Base-by-base conservation (phyloP, 2,797 vertebrate species). In the Myotis myotis region DNA sequence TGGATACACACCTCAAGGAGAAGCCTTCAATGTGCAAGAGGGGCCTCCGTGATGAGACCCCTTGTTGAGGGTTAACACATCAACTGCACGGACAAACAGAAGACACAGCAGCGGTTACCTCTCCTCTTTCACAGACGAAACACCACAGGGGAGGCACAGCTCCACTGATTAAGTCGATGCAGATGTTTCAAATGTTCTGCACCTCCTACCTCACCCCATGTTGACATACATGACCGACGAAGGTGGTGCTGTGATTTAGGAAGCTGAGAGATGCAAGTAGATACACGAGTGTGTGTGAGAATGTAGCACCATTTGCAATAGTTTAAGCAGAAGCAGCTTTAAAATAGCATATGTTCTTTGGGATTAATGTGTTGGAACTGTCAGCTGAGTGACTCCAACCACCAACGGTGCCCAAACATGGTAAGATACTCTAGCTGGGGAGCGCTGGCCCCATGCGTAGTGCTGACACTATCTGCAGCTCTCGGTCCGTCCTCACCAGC, bases 381-480 rank as follows among this genome's bases (percentile, higher is more conserved):
- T 86, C 62, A 79, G 86, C 71, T 51, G 60, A 91, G 41, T 75
- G 66, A 89, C 44, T 86, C 74, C 11, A 64, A 16, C 41, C 33
- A 81, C 71, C 33, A 66, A n/a, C 2, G 9, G 41, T 11, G 70
- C 23, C 91, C 38, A 19, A 76, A 55, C 28, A 49, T 7, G 11
- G 25, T 28, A 16, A 3, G 25, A 38, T 33, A 47, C 51, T 55
- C 22, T n/a, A 15, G 66, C 28, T 8, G 11, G 20, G 86, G 84
- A 51, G 15, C 7, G 7, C 23, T 3, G 51, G 38, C 25, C 5
- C 2, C 5, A 1, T 11, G 47, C 0, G 3, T 0, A 2, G 22
- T 12, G 81, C 64, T 60, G 33, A 17, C 60, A 23, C 4, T 0
- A 23, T 10, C 11, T 68, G 78, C 13, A 36, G 60, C 17, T 13